Evolutionary conservation across 2,888 invertebrate genomes (phyloP).

Genomic region (Watsonalla binaria): DNA sequence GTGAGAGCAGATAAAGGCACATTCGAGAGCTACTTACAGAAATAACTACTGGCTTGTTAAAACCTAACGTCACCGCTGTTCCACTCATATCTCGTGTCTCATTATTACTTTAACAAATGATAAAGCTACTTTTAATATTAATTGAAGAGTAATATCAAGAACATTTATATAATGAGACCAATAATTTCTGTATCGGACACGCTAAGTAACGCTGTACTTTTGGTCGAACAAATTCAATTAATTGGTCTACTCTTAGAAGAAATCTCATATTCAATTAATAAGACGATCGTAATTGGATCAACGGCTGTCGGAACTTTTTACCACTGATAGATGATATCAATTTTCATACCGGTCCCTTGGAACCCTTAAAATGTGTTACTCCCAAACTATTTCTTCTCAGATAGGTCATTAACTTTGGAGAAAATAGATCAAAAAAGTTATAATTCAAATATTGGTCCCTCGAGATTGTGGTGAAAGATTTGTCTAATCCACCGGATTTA

Average conservation of each 20-base stretch:
- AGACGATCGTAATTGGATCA: constrained; percentile 53
- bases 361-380: constrained; percentile 13
- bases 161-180: constrained; percentile 51
- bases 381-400: neutral
- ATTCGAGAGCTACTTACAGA: constrained; percentile 30
- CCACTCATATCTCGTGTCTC: constrained; percentile 27
- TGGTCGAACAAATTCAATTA: constrained; percentile 60
- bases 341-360: constrained; percentile 34
- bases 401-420: neutral
- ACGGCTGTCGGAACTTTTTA: constrained; percentile 37
- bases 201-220: constrained; percentile 53
- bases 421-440: neutral
- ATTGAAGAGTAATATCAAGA: constrained; percentile 36
- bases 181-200: constrained; percentile 50
- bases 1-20: constrained; percentile 45
- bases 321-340: constrained; percentile 48
- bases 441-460: neutral
- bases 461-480: constrained; percentile 34
- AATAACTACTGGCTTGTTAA: constrained; percentile 1
- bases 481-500: constrained; percentile 50
- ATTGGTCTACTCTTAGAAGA: constrained; percentile 45
- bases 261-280: constrained; percentile 63
- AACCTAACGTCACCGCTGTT: constrained; percentile 2
- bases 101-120: constrained; percentile 39
- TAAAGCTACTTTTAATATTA: constrained; percentile 22